Evolutionary conservation across 2,888 invertebrate species (phyloP).

Genomic region (Microplitis deprimator): DNA sequence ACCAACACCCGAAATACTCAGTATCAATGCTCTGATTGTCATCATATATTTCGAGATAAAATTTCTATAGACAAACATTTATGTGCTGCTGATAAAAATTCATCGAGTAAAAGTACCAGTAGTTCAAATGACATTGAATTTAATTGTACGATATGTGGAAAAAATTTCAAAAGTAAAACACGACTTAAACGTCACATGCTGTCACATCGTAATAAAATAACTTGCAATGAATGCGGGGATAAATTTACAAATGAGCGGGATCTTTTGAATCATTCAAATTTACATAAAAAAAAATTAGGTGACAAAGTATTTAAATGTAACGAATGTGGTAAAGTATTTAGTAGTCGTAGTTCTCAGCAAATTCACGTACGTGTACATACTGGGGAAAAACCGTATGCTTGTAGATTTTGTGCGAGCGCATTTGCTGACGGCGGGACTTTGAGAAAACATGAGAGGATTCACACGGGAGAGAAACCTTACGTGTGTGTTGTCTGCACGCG

Average conservation of each 20-base stretch:
- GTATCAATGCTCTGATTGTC: too few relatives aligned
- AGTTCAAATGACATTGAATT: slow-evolving; percentile 68
- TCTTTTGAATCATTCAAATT: not conserved
- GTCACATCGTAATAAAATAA: slow-evolving; percentile 72
- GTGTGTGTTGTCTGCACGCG: slow-evolving; percentile 73
- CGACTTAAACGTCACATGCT: slow-evolving; percentile 72
- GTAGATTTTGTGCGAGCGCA: slow-evolving; percentile 74
- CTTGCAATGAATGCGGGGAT: slow-evolving; percentile 70
- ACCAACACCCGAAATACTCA: too few relatives aligned
- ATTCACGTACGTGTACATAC: slow-evolving; percentile 74
- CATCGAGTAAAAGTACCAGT: slow-evolving; percentile 33
- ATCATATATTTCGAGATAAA: too few relatives aligned
- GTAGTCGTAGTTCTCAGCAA: slow-evolving; percentile 71
- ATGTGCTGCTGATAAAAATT: not conserved
- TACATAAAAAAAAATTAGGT: slow-evolving; percentile 41
- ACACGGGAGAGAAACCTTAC: slow-evolving; percentile 74
- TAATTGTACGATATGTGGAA: slow-evolving; percentile 70
- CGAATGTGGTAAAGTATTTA: slow-evolving; percentile 72
- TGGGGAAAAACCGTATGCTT: slow-evolving; percentile 74
- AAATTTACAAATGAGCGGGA: slow-evolving; percentile 64
- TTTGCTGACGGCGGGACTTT: slow-evolving; percentile 74
- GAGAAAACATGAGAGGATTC: slow-evolving; percentile 73
- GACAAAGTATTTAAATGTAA: slow-evolving; percentile 70
- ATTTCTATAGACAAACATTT: not conserved
- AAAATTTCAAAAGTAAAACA: slow-evolving; percentile 66